These are phyloP conservation scores for Hydraecia micacea DNA, from an alignment of 2,888 invertebrate genomes.

Conservation along the genomic window DNA sequence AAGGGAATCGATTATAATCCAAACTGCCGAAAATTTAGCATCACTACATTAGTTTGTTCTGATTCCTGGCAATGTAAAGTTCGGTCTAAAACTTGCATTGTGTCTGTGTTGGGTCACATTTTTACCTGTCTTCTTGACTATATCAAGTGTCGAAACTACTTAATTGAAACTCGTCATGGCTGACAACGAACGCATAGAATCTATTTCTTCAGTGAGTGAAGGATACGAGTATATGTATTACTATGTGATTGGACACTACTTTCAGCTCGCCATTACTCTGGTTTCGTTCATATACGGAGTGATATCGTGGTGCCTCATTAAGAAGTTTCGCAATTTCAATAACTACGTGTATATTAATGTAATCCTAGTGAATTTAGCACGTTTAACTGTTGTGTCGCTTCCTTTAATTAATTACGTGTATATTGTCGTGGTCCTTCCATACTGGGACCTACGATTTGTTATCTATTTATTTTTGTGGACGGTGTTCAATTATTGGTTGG, in stretches of 20 bases:
- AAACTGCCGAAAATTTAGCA: neutral
- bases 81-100: neutral
- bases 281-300: constrained; percentile 32
- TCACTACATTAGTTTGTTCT: constrained; percentile 20
- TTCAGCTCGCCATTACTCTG: constrained; percentile 4
- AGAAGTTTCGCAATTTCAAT: constrained; percentile 45
- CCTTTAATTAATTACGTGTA: neutral
- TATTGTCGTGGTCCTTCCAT: neutral
- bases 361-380: constrained; percentile 27
- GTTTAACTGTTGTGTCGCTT: neutral
- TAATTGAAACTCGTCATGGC: neutral
- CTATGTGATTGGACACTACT: constrained; percentile 9
- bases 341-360: constrained; percentile 39
- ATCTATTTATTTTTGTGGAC: neutral
- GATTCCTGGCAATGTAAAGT: neutral
- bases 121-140: too few species aligned
- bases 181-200: neutral
- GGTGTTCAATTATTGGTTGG: constrained; percentile 34
- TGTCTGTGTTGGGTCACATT: neutral
- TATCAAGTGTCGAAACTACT: too few species aligned
- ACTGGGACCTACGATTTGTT: neutral
- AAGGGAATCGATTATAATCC: constrained; percentile 18
- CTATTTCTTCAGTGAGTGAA: neutral
- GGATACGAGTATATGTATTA: too few species aligned
- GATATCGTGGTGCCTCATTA: constrained; percentile 42